Evolutionary conservation across 2,797 vertebrate species (phyloP), one percentile per base, ranked within the genome.

Genomic region (Gymnocypris eckloni): DNA sequence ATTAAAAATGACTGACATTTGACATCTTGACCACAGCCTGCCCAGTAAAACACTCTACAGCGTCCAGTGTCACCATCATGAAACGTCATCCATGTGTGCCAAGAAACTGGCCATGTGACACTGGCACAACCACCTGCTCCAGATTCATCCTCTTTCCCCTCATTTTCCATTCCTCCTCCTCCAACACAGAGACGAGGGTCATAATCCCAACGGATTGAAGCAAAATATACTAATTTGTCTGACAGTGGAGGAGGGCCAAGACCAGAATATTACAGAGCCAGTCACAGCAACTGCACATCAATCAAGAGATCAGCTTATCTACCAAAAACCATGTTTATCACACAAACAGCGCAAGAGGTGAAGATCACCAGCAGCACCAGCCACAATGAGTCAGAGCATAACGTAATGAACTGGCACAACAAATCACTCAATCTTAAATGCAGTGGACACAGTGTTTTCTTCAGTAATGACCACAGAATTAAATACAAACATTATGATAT

Each of bases 181-280:
- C 45, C 75, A 59, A 37, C 52, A 50, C 7, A 73, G 54, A 64
- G 37, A 73, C 2, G 10, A 52, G 11, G 45, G 22, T 18, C 16
- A 73, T 86, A 86, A 86, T 86, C 78, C 70, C 78, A 43, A 37
- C 3, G 70, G 84, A 86, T 67, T 86, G 56, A 86, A 75, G 69
- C 54, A 66, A 73, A 75, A 66, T 70, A 37, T n/a, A 79, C 83
- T 79, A 3, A 59, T 81, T 75, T 81, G 45, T 81, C 15, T 20
- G 11, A 22, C 25, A 75, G 45, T 66, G 56, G 78, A 86, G 78
- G 43, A 52, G 54, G 69, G 69, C 69, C 43, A 86, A 72, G 69
- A 52, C 39, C 77, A 64, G 39, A 80, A 81, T 73, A 28, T 72
- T 71, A 56, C 22, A 72, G 13, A 56, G n/a, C 48, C n/a, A 64